These are phyloP conservation scores for Rhabdomys pumilio DNA, from an alignment of 2,797 vertebrate species.

Conservation along the genomic window DNA sequence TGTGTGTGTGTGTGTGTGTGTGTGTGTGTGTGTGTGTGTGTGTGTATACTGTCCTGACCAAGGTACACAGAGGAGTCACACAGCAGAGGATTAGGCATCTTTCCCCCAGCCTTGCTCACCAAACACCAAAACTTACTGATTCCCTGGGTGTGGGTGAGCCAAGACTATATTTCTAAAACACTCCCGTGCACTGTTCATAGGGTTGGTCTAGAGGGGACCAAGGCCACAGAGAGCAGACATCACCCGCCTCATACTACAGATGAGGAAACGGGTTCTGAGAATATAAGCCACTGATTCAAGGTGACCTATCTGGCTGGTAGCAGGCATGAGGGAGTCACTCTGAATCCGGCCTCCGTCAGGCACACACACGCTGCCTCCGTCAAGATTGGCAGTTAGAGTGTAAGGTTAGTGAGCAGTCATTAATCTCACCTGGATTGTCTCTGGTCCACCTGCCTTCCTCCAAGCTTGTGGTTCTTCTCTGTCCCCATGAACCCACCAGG, in stretches of 20 bases:
- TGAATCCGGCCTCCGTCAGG: background rate
- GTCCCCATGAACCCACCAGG: background rate
- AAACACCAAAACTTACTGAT: background rate
- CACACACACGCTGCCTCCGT: background rate
- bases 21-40: too few species aligned
- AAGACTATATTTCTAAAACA: background rate
- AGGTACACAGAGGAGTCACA: background rate
- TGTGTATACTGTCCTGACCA: background rate
- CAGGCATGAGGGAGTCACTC: background rate
- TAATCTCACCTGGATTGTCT: slow-evolving; percentile 13
- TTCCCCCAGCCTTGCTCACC: background rate
- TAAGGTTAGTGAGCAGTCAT: slow-evolving; percentile 19
- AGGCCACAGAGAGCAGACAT: background rate
- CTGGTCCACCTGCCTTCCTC: slow-evolving; percentile 7
- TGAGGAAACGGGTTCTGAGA: slow-evolving; percentile 18
- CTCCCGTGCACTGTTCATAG: background rate
- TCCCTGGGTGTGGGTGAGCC: background rate
- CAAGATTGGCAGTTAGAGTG: background rate
- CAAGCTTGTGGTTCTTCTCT: background rate
- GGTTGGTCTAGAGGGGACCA: background rate
- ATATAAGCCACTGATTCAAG: slow-evolving; percentile 33
- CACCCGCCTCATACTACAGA: background rate
- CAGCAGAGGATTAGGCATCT: background rate
- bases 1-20: background rate
- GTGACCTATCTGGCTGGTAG: slow-evolving; percentile 31